Evolutionary conservation across 2,797 vertebrate species (phyloP).

Genomic region (Platalea minor): DNA sequence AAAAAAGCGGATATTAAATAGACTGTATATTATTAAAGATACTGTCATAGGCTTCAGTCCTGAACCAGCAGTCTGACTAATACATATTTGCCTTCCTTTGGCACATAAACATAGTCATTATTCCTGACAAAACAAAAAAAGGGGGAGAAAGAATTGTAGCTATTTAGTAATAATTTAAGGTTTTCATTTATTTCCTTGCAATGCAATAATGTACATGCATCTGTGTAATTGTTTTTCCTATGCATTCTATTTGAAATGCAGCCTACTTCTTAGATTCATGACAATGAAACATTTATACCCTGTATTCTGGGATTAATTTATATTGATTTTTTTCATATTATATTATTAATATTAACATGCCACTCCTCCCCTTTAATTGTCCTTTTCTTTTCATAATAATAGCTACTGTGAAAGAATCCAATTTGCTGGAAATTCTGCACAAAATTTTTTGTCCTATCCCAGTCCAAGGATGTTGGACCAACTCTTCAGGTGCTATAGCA

Average conservation of each 20-base stretch:
- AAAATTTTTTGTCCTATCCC: not conserved
- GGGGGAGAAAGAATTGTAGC: not conserved
- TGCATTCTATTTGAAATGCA: slow-evolving; percentile 10
- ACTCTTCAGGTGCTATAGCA: not conserved
- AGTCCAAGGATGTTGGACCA: not conserved
- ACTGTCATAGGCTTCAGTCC: slow-evolving; percentile 64
- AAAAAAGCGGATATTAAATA: slow-evolving; percentile 74
- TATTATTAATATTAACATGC: slow-evolving; percentile 23
- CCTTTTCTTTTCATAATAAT: not conserved
- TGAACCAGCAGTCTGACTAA: slow-evolving; percentile 64
- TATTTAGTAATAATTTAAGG: slow-evolving; percentile 55
- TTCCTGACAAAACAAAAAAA: slow-evolving; percentile 8
- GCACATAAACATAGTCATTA: slow-evolving; percentile 68
- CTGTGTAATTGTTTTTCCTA: slow-evolving; percentile 46
- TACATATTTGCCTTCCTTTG: slow-evolving; percentile 65
- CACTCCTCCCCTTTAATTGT: slow-evolving; percentile 19
- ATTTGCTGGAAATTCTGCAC: not conserved
- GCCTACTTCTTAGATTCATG: not conserved
- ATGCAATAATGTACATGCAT: slow-evolving; percentile 27
- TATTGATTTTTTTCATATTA: not conserved
- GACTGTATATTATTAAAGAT: slow-evolving; percentile 74
- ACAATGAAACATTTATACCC: slow-evolving; percentile 36
- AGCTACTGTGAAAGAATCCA: not conserved
- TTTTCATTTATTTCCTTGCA: slow-evolving; percentile 47
- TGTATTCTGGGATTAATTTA: slow-evolving; percentile 18